phyloP scores from a whole-genome alignment of 2,797 vertebrate genomes.

The Moxostoma hubbsi region DNA sequence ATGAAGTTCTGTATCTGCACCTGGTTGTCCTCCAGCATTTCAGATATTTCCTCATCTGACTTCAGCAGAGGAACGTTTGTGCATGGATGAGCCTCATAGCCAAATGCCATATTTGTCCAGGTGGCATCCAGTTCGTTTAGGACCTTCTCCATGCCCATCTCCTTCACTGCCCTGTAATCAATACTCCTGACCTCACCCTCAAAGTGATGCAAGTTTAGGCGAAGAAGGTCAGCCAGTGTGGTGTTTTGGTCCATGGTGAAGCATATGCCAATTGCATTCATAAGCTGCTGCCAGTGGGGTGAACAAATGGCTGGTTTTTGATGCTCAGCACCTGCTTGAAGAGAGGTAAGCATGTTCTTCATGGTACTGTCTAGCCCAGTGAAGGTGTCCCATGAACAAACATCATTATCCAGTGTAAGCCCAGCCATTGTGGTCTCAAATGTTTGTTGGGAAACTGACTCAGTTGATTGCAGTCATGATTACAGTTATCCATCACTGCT shows the following conservation, averaged over 20 bases:
- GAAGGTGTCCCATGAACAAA: constrained; percentile 90
- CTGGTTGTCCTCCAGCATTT: constrained; percentile 95
- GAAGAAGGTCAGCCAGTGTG: constrained; percentile 87
- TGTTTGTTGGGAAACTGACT: neutral
- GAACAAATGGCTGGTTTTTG: constrained; percentile 90
- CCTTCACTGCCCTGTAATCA: constrained; percentile 92
- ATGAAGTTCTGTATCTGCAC: constrained; percentile 91
- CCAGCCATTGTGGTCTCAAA: constrained; percentile 83
- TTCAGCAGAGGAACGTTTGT: constrained; percentile 81
- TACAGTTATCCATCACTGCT: neutral
- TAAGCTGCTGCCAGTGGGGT: constrained; percentile 92
- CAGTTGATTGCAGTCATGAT: neutral
- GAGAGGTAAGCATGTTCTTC: constrained; percentile 85
- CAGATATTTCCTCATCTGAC: constrained; percentile 87
- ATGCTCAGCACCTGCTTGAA: constrained; percentile 88
- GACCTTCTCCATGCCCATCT: constrained; percentile 95
- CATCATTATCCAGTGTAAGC: constrained; percentile 88
- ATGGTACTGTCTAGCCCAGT: constrained; percentile 84
- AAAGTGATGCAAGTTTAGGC: constrained; percentile 88
- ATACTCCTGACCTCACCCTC: constrained; percentile 91
- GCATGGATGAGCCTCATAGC: constrained; percentile 84
- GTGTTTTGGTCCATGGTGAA: constrained; percentile 87
- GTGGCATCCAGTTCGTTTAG: constrained; percentile 87
- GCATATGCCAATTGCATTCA: constrained; percentile 83
- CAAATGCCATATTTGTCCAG: constrained; percentile 90